These are phyloP conservation scores for Chionis minor DNA, from an alignment of 2,113 vertebrate genomes.

Conservation along the genomic window DNA sequence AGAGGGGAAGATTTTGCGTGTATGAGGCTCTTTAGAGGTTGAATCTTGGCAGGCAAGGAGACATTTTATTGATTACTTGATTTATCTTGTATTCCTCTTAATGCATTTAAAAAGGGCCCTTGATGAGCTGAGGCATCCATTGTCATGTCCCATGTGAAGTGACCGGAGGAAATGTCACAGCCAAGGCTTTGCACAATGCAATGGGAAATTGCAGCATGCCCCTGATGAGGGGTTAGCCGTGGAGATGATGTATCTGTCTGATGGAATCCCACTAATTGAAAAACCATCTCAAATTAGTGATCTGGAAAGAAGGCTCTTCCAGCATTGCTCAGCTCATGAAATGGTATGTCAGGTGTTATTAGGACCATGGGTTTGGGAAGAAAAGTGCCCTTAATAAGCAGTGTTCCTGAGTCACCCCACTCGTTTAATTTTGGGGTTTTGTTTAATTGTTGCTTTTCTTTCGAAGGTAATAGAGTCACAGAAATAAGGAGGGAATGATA, in stretches of 20 bases:
- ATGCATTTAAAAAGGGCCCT: conserved; percentile 16
- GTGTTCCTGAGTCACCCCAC: neutral
- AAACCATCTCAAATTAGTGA: neutral
- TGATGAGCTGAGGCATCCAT: neutral
- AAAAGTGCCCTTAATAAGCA: neutral
- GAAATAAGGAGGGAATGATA: neutral
- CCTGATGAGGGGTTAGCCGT: neutral
- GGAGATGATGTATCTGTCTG: neutral
- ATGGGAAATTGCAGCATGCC: neutral
- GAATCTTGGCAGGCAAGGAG: neutral
- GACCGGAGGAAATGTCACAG: neutral
- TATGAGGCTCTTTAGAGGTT: neutral
- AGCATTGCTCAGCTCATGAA: neutral
- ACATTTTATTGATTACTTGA: neutral
- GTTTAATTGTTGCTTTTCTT: neutral
- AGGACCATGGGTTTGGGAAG: neutral
- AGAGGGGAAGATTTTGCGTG: neutral
- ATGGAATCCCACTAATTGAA: neutral
- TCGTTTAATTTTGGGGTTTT: neutral
- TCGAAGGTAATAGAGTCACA: neutral
- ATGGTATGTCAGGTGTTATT: neutral
- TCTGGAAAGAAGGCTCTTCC: conserved; percentile 6
- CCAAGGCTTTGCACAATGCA: neutral
- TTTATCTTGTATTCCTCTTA: neutral
- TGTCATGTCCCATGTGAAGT: neutral